Evolutionary conservation across 2,888 invertebrate genomes (phyloP), one percentile per base, ranked within the genome.

Genomic region (Coenonympha glycerion): DNA sequence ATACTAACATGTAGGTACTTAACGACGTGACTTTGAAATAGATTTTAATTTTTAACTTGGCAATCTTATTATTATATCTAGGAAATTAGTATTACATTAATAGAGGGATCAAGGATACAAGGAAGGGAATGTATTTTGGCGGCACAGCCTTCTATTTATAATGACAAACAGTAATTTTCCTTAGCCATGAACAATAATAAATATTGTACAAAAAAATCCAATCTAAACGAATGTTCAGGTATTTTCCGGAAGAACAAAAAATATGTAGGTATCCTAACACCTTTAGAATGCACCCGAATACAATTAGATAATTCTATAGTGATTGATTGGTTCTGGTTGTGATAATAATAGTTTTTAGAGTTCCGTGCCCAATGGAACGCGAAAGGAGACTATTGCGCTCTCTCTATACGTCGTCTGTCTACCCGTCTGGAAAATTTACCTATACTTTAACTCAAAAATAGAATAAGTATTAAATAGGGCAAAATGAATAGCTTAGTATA

Each of bases 231-330:
- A 44, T 8, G 44, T 13, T 42, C 31, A 1, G 6, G 21, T 31
- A 22, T 33, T 44, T 44, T 22, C 31, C 44, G 9, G 44, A 44
- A 21, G 9, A 31, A 44, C n/a, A 21, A 31, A 41, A 44, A 44
- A 44, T 18, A 13, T 4, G 8, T 18, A 30, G 18, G 28, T 41
- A 11, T 28, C n/a, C n/a, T 41, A 30, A 19, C 11, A 9, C n/a
- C 26, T 19, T 3, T 36, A 36, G 19, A 36, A 36, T 6, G 36
- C 6, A 36, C 3, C 13, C 16, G 26, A 24, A 18, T 41, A 40
- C 30, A 39, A 33, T 52, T 30, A 47, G 37, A 28, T 22, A 34
- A 31, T 15, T 16, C 31, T 8, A 15, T 16, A 16, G 16, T 33
- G 3, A 33, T 8, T 8, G 3, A 33, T 8, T n/a, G n/a, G n/a